Conservation (phyloP, 30 jellyfish, hydroid and myxozoan species). For the Turritopsis dohrnii region DNA sequence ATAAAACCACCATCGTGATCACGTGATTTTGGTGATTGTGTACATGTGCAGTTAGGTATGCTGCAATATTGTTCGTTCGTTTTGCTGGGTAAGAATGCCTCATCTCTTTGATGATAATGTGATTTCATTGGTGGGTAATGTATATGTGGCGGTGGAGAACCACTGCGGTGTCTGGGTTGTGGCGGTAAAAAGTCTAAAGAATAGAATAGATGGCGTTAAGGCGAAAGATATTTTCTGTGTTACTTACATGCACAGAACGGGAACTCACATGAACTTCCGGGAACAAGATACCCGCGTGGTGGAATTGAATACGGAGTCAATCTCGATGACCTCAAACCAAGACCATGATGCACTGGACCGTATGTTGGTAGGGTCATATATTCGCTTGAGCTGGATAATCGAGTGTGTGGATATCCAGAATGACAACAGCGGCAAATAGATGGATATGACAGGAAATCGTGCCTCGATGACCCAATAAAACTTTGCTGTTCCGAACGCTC, state of each 20-base stretch:
- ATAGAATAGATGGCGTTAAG: background rate
- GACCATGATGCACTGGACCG: background rate
- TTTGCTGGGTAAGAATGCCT: background rate
- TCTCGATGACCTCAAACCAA: constrained; percentile 13
- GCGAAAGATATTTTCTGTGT: background rate
- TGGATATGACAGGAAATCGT: background rate
- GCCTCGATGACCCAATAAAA: background rate
- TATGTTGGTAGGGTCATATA: background rate
- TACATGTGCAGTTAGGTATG: constrained; percentile 17
- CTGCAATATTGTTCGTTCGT: background rate
- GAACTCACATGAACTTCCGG: constrained; percentile 6
- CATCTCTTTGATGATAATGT: background rate
- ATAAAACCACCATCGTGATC: background rate
- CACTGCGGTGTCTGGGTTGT: background rate
- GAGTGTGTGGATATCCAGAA: constrained; percentile 1
- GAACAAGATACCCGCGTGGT: constrained; percentile 9
- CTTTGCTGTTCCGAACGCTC: constrained; percentile 27
- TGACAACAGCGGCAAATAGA: background rate
- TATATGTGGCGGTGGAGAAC: background rate
- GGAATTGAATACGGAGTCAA: constrained; percentile 5
- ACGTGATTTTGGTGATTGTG: background rate
- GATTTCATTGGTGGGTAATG: background rate
- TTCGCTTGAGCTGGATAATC: constrained; percentile 8
- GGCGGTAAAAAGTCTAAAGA: background rate
- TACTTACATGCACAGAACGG: background rate